A percentile compares a stretch with the other conserved stretches of the same genome.
phyloP scores from a whole-genome alignment of 2,797 vertebrate species.

The Neoniphon sammara region DNA sequence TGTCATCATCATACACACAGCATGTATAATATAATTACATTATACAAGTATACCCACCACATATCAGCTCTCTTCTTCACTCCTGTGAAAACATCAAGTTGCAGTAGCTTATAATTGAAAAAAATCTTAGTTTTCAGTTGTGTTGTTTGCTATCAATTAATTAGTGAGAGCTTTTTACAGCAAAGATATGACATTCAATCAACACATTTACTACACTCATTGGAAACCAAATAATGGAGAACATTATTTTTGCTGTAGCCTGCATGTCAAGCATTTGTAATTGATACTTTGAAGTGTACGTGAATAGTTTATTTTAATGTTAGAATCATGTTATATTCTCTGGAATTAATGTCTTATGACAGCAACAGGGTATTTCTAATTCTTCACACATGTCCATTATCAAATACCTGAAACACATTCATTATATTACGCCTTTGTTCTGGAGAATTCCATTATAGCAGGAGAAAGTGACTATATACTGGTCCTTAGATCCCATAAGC shows the following conservation, averaged over 20 bases:
- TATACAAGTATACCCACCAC: no score
- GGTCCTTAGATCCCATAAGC: conserved; percentile 52
- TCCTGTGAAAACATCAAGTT: no score
- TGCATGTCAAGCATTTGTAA: conserved; percentile 27
- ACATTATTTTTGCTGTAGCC: not conserved
- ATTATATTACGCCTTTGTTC: conserved; percentile 64
- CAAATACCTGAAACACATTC: conserved; percentile 51
- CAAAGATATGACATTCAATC: no score
- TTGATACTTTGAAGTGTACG: conserved; percentile 36
- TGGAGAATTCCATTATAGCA: conserved; percentile 54
- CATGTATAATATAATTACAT: no score
- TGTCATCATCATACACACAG: conserved; percentile 1
- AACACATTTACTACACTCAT: no score
- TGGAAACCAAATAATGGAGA: no score
- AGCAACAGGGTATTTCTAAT: conserved; percentile 15
- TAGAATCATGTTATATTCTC: conserved; percentile 16
- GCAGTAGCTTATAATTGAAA: not conserved
- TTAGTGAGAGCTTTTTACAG: no score
- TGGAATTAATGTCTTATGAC: not conserved
- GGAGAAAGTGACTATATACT: conserved; percentile 42
- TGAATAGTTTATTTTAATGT: conserved; percentile 41
- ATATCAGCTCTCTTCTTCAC: no score
- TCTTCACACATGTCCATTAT: conserved; percentile 49
- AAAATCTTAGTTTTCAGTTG: not conserved
- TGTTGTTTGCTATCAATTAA: not conserved